Evolutionary conservation across 2,113 vertebrate species (phyloP), one percentile per base, ranked within the genome.

Genomic region (Malurus melanocephalus): DNA sequence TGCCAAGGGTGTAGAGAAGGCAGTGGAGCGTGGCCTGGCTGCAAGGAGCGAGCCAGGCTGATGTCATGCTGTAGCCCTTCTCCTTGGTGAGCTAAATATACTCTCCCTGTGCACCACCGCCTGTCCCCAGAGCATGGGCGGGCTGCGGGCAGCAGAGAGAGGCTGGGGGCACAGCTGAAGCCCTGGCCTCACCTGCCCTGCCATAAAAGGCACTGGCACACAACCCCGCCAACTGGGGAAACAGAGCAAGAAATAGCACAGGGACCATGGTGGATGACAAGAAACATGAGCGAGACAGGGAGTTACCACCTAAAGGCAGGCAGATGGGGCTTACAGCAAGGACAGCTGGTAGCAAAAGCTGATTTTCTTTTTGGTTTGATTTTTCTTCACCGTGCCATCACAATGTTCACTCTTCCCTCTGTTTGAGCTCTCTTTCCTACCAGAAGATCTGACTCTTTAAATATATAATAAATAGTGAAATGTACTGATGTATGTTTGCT

Each of bases 161-260:
- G 72, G 30, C 38, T 5, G 59, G 46, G 33, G 56, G 12, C 30
- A 48, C 5, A 33, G 78, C 72, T 22, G 5, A 51, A 27, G 40
- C 16, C 18, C 27, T 4, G 16, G 26, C 33, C 51, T 79, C 16
- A 17, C 45, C 16, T 32, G 53, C 45, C 43, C 65, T 56, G 65
- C 92, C 59, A 3, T 81, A 90, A 88, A 94, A 88, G 92, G 88
- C 43, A 22, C 48, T 71, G 64, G 49, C 45, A 74, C 5, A 3
- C 77, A 57, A 42, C 49, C 32, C 1, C 3, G 92, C 88, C 93
- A 95, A 48, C 59, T 71, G 84, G 74, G 92, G 78, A 87, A 93
- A 77, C 40, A 49, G 87, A 84, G 67, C 66, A 43, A 88, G 80
- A 88, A 94, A 91, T 91, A 90, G 86, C 80, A 35, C 55, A 49